phyloP scores from a whole-genome alignment of 2,888 invertebrate genomes.

The Drosophila atripex region DNA sequence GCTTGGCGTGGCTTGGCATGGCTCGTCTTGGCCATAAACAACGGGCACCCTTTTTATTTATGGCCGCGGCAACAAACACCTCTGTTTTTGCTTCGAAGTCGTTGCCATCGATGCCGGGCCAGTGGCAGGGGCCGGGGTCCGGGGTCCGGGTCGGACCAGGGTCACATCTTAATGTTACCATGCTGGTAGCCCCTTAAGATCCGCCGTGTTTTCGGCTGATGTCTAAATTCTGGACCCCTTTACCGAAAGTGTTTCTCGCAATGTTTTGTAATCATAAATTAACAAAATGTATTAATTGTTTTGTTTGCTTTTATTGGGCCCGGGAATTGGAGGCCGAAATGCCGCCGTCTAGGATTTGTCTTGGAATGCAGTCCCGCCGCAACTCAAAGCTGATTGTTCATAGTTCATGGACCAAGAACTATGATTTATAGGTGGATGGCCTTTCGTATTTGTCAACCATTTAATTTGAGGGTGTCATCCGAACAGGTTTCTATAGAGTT shows the following conservation, averaged over 20 bases:
- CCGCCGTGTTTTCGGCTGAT: conserved; percentile 56
- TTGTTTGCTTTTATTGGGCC: conserved; percentile 76
- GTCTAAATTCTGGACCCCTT: conserved; percentile 69
- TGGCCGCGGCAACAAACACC: conserved; percentile 76
- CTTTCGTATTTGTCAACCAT: conserved; percentile 55
- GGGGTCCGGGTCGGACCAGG: conserved; percentile 35
- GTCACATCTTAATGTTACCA: conserved; percentile 20
- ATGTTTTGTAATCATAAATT: conserved; percentile 82
- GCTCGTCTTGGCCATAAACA: conserved; percentile 70
- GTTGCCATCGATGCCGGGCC: background rate
- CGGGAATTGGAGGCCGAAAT: conserved; percentile 63
- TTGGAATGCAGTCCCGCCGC: conserved; percentile 10
- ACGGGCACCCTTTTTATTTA: conserved; percentile 79
- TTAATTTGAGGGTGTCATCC: conserved; percentile 48
- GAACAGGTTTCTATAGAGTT: conserved; percentile 26
- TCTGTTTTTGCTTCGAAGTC: conserved; percentile 63
- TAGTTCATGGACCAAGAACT: conserved; percentile 14
- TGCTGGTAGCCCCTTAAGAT: conserved; percentile 33
- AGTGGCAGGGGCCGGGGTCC: background rate
- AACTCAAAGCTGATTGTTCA: conserved; percentile 19
- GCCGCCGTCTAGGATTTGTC: conserved; percentile 59
- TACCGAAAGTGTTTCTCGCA: conserved; percentile 76
- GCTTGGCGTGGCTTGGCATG: conserved; percentile 26
- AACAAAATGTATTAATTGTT: conserved; percentile 82
- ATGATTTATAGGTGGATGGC: conserved; percentile 46